Base-by-base conservation (phyloP, 2,888 invertebrate genomes). In the Eupithecia insigniata region DNA sequence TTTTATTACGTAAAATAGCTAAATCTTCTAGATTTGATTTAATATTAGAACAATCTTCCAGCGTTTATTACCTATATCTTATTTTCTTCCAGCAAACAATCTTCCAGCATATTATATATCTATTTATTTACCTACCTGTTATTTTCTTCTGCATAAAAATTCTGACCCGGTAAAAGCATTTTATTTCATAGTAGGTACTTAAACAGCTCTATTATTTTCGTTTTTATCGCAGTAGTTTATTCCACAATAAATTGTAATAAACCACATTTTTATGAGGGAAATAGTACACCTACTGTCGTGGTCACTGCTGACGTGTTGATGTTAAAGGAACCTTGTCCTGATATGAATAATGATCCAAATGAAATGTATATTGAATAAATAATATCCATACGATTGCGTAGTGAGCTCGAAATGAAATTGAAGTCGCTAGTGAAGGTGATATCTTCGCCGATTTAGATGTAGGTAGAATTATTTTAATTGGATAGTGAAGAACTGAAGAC, bases 231-330 rank as follows among this genome's bases (percentile, higher is more conserved):
- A 36, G 67, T 69, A 70, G 72, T 73, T 69, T 75, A 76, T 81
- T 78, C 71, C 76, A 75, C 78, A 78, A 78, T 78, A 75, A 78
- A 79, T 64, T 74, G 76, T 79, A 80, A 83, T 89, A 87, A 89
- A 85, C 74, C 71, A 70, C 78, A 82, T 85, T 88, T 91, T 92
- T 90, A 92, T 83, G 85, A 87, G 85, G 85, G 84, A 89, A 88
- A 82, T 85, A 84, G 82, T 78, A 81, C 79, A 77, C 83, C 76
- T 84, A 80, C 79, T 79, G 81, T 84, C 80, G 79, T 64, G 78
- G 76, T 77, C 82, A 55, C 12, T 26, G 87, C 83, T 85, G 89
- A 91, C 86, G 87, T 81, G 83, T 90, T 91, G 87, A 92, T 88
- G 80, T 84, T 79, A 75, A 78, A 83, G 84, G 84, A 84, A 90